Conservation (phyloP, 2,113 vertebrate species). For the Laterallus jamaicensis region DNA sequence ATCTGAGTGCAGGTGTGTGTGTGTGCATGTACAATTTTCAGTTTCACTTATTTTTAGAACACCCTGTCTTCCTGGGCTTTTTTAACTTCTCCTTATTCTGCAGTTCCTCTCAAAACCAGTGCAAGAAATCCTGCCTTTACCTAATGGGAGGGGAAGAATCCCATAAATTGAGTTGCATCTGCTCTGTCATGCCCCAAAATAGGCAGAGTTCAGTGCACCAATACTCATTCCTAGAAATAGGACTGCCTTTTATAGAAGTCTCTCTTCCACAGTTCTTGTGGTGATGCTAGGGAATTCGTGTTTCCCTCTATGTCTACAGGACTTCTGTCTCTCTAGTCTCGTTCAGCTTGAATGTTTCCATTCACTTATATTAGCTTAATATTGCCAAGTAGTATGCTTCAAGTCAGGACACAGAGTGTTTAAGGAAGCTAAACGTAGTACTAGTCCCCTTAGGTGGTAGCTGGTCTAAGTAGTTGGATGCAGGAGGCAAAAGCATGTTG, state of each 20-base stretch:
- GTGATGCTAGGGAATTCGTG: not conserved
- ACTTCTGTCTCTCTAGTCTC: not conserved
- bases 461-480: not conserved
- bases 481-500: not conserved
- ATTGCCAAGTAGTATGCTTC: not conserved
- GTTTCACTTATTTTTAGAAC: not conserved
- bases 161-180: not conserved
- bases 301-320: not conserved
- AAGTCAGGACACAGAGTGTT: not conserved
- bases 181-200: not conserved
- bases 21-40: not conserved
- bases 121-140: not conserved
- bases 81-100: not conserved
- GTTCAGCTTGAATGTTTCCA: not conserved
- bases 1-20: not conserved
- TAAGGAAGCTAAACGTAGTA: not conserved
- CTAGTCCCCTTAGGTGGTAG: not conserved
- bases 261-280: not conserved
- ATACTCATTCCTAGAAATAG: not conserved
- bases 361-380: not conserved
- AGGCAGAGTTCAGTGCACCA: not conserved
- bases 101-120: not conserved
- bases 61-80: not conserved
- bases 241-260: not conserved
- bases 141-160: not conserved